phyloP scores from a whole-genome alignment of 2,888 invertebrate genomes.

The Ennomos erosarius region DNA sequence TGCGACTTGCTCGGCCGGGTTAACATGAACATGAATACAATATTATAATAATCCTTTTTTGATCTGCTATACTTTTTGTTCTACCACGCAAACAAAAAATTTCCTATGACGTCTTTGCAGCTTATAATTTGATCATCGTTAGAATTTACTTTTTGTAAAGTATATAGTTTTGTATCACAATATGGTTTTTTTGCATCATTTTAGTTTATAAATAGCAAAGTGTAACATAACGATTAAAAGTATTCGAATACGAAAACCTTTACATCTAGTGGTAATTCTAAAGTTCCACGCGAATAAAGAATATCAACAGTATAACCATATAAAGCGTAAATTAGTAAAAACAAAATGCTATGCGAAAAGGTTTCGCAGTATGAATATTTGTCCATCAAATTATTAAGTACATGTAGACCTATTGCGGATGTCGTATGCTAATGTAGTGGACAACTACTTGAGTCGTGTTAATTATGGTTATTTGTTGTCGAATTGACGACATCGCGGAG shows the following conservation, averaged over 20 bases:
- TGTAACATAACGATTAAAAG: too few species aligned
- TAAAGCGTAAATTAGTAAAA: background rate
- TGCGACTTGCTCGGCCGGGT: slow-evolving; percentile 8
- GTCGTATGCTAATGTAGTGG: slow-evolving; percentile 31
- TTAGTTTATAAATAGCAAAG: background rate
- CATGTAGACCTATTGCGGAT: slow-evolving; percentile 30
- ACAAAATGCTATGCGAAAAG: background rate
- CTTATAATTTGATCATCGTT: slow-evolving; percentile 10
- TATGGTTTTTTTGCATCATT: slow-evolving; percentile 3
- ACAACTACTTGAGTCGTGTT: slow-evolving; percentile 20
- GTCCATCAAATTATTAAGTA: slow-evolving; percentile 27
- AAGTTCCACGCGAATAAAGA: slow-evolving; percentile 14
- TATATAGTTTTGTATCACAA: slow-evolving; percentile 2
- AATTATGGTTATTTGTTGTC: slow-evolving; percentile 29
- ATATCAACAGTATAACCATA: slow-evolving; percentile 3
- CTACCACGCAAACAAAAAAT: slow-evolving; percentile 13
- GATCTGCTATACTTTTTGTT: slow-evolving; percentile 14
- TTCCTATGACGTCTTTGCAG: slow-evolving; percentile 26
- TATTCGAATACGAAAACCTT: background rate
- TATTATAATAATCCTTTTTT: slow-evolving; percentile 1
- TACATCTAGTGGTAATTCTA: background rate
- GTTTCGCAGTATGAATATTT: slow-evolving; percentile 26
- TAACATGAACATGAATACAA: slow-evolving; percentile 6
- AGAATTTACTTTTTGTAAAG: slow-evolving; percentile 4
- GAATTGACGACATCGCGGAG: slow-evolving; percentile 11